Percentiles rank a stretch among this genome's conserved stretches.
Evolutionary conservation across 2,113 vertebrate species (phyloP).

Genomic region (Mirounga angustirostris): DNA sequence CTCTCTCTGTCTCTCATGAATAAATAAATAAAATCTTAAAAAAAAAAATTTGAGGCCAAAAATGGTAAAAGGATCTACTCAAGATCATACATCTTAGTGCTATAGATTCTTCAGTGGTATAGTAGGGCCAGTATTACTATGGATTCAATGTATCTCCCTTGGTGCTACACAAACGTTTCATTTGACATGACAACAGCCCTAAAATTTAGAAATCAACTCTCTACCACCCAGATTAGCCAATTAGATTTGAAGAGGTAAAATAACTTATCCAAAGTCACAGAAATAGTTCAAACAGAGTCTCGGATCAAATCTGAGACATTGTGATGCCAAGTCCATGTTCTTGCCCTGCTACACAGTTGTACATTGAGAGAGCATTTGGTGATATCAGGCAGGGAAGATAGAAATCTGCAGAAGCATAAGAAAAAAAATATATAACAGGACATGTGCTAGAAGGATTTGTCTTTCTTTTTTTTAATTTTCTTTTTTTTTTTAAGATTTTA

Average conservation of each 20-base stretch:
- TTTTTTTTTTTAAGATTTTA: no score
- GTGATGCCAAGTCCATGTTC: background rate
- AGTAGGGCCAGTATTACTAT: background rate
- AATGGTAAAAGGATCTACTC: background rate
- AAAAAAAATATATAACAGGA: background rate
- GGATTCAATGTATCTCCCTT: background rate
- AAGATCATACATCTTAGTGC: background rate
- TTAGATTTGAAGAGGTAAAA: background rate
- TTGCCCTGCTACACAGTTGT: background rate
- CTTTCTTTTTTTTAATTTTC: background rate
- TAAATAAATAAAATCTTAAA: no score
- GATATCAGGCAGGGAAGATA: background rate
- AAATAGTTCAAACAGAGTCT: background rate
- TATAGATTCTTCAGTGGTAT: background rate
- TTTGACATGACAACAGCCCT: background rate
- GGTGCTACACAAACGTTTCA: background rate
- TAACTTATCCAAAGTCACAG: background rate
- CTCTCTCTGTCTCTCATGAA: no score
- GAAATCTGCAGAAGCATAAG: background rate
- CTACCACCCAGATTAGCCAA: background rate
- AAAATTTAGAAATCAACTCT: constrained; percentile 1
- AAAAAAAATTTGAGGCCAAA: background rate
- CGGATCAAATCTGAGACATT: background rate
- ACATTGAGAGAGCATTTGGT: background rate
- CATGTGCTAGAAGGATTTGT: background rate